Evolutionary conservation across 1,140 invertebrate species (phyloP), one percentile per base, ranked within the genome.

Genomic region (Dysdera silvatica): DNA sequence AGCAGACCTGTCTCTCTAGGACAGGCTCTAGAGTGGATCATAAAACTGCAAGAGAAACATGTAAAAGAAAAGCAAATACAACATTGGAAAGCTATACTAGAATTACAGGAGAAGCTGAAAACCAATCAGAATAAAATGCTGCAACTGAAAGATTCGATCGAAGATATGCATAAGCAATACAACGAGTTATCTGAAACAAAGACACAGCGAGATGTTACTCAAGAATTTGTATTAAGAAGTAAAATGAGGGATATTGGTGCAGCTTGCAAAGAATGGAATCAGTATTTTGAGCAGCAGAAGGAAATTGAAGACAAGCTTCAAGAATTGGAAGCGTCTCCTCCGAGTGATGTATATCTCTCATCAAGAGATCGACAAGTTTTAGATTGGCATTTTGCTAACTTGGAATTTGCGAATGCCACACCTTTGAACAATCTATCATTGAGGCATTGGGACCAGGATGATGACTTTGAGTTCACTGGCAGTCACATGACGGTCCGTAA

Each of bases 371-470:
- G 95, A 12, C 94, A 96, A 75, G 95, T 99, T 69, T 77, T 99
- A 48, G 95, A 99, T 73, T 99, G 96, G 95, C 95, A 99, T 76
- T 97, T 98, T 80, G 96, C 96, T 29, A 99, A 99, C 79, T 78
- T 99, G 71, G 95, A 98, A 79, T 98, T 98, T 79, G 95, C 95
- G 3, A 98, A 98, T 79, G 95, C 94, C 4, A 97, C 94, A n/a
- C 91, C 93, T 0, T 79, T 99, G 0, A 87, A 86, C 29, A 95
- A 91, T 72, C 77, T 98, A 12, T 96, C 92, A 20, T 80, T 98
- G 14, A 96, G 98, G 74, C 92, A 98, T 74, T 99, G 95, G 95
- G 95, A 99, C 72, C 95, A 98, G 77, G 96, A 98, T 78, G 95
- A 98, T 79, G 94, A 96, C 75, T 98, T 96, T 78, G 95, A 97